A percentile compares a stretch with the other conserved stretches of the same genome.
Conservation (phyloP, 2,797 vertebrate species). For the Crypturellus tataupa region DNA sequence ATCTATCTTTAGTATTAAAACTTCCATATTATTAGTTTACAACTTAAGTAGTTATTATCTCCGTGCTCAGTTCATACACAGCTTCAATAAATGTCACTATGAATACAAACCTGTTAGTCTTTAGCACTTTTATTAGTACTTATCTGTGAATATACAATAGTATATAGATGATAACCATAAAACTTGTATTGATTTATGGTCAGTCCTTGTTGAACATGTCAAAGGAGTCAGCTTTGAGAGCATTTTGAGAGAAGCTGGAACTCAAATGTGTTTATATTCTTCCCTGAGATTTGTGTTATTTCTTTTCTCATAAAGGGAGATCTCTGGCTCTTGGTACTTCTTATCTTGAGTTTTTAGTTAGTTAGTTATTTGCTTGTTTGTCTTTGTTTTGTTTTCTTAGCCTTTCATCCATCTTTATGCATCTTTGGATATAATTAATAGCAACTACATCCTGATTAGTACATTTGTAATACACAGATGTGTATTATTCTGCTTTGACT, state of each 20-base stretch:
- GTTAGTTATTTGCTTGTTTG: background rate
- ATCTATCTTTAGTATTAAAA: background rate
- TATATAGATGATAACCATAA: background rate
- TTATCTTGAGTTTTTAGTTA: background rate
- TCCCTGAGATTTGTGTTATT: background rate
- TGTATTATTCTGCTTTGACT: background rate
- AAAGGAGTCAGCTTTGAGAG: background rate
- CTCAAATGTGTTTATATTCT: background rate
- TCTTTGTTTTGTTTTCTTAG: background rate
- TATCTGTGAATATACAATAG: background rate
- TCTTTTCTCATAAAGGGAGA: background rate
- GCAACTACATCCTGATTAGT: background rate
- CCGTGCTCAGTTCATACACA: background rate
- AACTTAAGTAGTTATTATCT: background rate
- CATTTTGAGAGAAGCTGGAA: background rate
- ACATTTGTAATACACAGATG: background rate
- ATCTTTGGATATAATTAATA: background rate
- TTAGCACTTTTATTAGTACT: background rate
- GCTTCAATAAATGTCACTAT: fast-evolving
- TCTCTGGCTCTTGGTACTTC: background rate
- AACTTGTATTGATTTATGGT: background rate
- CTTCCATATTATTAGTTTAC: background rate
- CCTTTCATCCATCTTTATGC: background rate
- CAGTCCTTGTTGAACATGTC: background rate
- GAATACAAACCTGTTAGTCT: background rate